Evolutionary conservation across 2,888 invertebrate species (phyloP).

Genomic region (Ochropleura leucogaster): DNA sequence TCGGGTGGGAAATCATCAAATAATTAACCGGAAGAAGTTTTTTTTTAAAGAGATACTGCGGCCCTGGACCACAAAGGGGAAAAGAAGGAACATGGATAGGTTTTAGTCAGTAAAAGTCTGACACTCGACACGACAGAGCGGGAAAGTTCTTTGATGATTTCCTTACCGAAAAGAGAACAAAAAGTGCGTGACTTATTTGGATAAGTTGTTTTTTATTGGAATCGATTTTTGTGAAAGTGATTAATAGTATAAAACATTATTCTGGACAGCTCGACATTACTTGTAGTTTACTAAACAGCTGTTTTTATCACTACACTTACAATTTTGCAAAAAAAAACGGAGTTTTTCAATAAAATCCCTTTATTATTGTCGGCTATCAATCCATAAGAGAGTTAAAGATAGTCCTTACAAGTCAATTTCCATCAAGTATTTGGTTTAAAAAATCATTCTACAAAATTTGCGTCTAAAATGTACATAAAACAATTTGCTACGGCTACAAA

Average conservation of each 20-base stretch:
- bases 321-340: slow-evolving; percentile 4
- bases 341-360: slow-evolving; percentile 9
- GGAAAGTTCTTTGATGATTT: too few species aligned
- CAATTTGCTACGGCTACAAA: slow-evolving; percentile 45
- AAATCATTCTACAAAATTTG: slow-evolving; percentile 8
- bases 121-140: too few species aligned
- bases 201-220: slow-evolving; percentile 2
- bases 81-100: too few species aligned
- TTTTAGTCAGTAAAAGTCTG: too few species aligned
- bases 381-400: slow-evolving; percentile 27
- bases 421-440: slow-evolving; percentile 24
- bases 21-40: too few species aligned
- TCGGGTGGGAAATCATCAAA: too few species aligned
- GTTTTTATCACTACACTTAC: not conserved
- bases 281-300: not conserved
- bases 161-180: too few species aligned
- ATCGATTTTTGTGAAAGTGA: not conserved
- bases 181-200: not conserved
- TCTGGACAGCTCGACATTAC: slow-evolving; percentile 15
- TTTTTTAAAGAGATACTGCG: too few species aligned
- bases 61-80: too few species aligned
- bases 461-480: slow-evolving; percentile 32
- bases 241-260: not conserved
- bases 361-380: slow-evolving; percentile 28
- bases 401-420: slow-evolving; percentile 45